phyloP scores from a whole-genome alignment of 1,140 invertebrate genomes.

The Cepaea nemoralis region DNA sequence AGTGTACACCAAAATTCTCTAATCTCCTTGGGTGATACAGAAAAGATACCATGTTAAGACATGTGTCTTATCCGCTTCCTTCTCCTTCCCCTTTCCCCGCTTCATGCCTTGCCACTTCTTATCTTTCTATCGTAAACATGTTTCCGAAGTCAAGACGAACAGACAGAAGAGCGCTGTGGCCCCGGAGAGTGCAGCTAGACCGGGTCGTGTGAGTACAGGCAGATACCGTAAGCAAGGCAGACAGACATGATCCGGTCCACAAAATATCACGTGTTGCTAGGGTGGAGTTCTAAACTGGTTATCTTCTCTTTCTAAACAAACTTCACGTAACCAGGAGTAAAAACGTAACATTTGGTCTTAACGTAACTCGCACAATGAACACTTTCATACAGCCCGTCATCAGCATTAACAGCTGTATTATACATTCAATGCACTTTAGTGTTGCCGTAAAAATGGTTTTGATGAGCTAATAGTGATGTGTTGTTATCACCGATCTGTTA shows the following conservation, averaged over 20 bases:
- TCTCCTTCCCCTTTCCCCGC: background rate
- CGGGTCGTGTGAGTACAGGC: slow-evolving; percentile 8
- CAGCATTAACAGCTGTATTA: too few relatives aligned
- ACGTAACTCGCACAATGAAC: too few relatives aligned
- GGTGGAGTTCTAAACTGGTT: background rate
- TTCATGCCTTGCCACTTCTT: background rate
- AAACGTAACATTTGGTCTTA: background rate
- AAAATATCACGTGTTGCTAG: background rate
- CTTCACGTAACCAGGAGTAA: background rate
- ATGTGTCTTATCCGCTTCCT: background rate
- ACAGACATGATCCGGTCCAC: slow-evolving; percentile 5
- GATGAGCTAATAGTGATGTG: too few relatives aligned
- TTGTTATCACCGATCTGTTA: too few relatives aligned
- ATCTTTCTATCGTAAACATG: background rate
- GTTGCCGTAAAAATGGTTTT: too few relatives aligned
- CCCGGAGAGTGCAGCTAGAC: background rate
- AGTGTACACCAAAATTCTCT: background rate
- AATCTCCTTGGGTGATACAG: background rate
- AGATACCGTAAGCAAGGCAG: background rate
- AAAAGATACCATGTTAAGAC: background rate
- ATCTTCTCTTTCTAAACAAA: background rate
- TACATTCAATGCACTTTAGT: too few relatives aligned
- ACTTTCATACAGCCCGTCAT: too few relatives aligned
- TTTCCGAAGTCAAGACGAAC: background rate
- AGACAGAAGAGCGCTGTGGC: slow-evolving; percentile 1